Percentiles rank a stretch among this genome's conserved stretches.
Conservation (phyloP, 2,888 invertebrate species). For the Galeopsomyia nigrocyanea region DNA sequence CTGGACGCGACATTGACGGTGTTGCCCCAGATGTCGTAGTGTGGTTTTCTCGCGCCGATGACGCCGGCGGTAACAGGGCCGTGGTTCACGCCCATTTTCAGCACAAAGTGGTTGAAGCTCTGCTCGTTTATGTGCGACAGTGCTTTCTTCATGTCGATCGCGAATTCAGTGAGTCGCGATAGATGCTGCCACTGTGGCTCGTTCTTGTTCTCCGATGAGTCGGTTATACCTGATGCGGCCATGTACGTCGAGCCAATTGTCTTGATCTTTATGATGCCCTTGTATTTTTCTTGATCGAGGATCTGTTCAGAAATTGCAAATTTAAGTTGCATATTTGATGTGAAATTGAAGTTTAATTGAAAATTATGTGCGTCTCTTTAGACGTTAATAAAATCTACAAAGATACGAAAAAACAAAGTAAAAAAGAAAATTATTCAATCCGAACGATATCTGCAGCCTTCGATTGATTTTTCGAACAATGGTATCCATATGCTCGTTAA, state of each 20-base stretch:
- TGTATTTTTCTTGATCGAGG: slow-evolving; percentile 86
- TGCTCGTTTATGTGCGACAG: slow-evolving; percentile 93
- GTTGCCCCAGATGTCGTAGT: slow-evolving; percentile 98
- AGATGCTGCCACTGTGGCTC: slow-evolving; percentile 84
- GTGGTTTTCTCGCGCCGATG: slow-evolving; percentile 94
- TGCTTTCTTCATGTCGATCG: slow-evolving; percentile 90
- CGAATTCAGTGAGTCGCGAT: slow-evolving; percentile 89
- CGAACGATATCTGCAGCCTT: too few species aligned
- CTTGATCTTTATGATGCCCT: slow-evolving; percentile 94
- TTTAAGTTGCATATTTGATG: too few species aligned
- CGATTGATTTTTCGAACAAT: too few species aligned
- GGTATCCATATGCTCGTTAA: too few species aligned
- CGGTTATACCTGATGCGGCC: slow-evolving; percentile 82
- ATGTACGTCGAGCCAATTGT: slow-evolving; percentile 96
- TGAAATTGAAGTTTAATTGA: too few species aligned
- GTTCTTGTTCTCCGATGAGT: slow-evolving; percentile 58
- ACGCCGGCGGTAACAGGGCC: slow-evolving; percentile 97
- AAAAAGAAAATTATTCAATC: too few species aligned
- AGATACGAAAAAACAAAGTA: too few species aligned
- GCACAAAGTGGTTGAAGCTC: slow-evolving; percentile 94
- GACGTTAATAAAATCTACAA: too few species aligned
- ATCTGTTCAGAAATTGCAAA: slow-evolving; percentile 79
- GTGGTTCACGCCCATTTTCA: slow-evolving; percentile 95
- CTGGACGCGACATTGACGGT: slow-evolving; percentile 97
- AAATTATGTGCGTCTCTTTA: too few species aligned